A percentile compares a stretch with the other conserved stretches of the same genome.
Conservation (phyloP, 92 coral and sea anemone species). For the Epizoanthus fatuus region DNA sequence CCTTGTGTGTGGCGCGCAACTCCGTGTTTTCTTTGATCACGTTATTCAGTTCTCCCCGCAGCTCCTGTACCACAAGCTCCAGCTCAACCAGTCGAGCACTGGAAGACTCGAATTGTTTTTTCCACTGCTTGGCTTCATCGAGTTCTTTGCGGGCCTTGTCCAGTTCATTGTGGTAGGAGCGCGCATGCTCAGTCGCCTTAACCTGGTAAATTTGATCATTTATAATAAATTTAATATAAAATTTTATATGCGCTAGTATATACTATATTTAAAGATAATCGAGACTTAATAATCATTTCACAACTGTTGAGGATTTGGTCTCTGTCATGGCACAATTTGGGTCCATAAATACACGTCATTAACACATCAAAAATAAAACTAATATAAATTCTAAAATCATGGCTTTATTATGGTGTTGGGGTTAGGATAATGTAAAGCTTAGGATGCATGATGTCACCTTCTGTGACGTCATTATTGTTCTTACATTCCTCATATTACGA, state of each 20-base stretch:
- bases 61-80: slow-evolving; percentile 84
- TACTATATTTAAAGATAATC: too few relatives aligned
- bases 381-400: too few relatives aligned
- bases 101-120: slow-evolving; percentile 85
- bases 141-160: slow-evolving; percentile 84
- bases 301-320: neutral
- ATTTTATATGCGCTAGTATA: too few relatives aligned
- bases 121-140: slow-evolving; percentile 94
- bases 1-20: slow-evolving; percentile 57
- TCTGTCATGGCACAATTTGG: neutral
- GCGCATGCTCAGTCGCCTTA: slow-evolving; percentile 75
- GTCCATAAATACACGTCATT: neutral
- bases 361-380: neutral
- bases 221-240: too few relatives aligned
- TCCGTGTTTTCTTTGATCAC: slow-evolving; percentile 75
- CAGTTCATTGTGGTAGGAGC: slow-evolving; percentile 71
- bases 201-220: slow-evolving; percentile 36
- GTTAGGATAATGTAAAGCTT: too few relatives aligned
- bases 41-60: slow-evolving; percentile 73
- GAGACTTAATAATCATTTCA: too few relatives aligned
- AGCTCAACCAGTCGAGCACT: slow-evolving; percentile 78
- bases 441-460: too few relatives aligned
- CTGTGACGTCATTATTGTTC: too few relatives aligned
- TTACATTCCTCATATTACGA: too few relatives aligned
- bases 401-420: too few relatives aligned